Conservation (phyloP, 2,797 vertebrate genomes). For the Emys orbicularis region DNA sequence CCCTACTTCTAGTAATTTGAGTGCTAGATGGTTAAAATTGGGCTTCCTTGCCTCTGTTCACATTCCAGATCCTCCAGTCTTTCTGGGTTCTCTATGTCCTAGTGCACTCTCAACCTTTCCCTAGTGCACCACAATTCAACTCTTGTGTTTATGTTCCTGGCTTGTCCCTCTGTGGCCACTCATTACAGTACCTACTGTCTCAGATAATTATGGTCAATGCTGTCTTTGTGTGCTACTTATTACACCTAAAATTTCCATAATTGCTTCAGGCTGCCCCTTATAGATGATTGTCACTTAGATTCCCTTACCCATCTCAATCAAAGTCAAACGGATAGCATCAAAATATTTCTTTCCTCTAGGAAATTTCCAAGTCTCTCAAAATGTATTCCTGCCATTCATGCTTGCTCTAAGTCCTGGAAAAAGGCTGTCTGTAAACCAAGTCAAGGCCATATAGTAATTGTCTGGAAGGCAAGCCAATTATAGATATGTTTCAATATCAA, state of each 20-base stretch:
- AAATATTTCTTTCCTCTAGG: background rate
- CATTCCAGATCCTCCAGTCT: background rate
- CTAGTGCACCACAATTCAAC: background rate
- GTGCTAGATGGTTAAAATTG: background rate
- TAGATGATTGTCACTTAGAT: background rate
- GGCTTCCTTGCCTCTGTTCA: background rate
- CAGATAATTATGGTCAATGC: background rate
- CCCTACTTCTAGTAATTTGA: background rate
- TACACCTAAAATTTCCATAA: background rate
- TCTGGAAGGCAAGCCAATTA: background rate
- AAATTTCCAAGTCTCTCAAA: background rate
- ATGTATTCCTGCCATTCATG: background rate
- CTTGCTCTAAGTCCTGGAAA: background rate
- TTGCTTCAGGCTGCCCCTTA: background rate
- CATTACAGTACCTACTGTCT: accelerated
- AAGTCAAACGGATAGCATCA: background rate
- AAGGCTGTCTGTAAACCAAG: background rate
- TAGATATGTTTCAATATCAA: background rate
- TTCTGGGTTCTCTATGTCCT: background rate
- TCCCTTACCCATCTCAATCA: background rate
- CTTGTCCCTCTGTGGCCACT: background rate
- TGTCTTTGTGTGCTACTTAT: background rate
- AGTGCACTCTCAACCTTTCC: background rate
- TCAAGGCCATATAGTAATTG: background rate
- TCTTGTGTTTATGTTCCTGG: background rate